phyloP scores from a whole-genome alignment of 2,113 vertebrate species.

The Chaetops frenatus region DNA sequence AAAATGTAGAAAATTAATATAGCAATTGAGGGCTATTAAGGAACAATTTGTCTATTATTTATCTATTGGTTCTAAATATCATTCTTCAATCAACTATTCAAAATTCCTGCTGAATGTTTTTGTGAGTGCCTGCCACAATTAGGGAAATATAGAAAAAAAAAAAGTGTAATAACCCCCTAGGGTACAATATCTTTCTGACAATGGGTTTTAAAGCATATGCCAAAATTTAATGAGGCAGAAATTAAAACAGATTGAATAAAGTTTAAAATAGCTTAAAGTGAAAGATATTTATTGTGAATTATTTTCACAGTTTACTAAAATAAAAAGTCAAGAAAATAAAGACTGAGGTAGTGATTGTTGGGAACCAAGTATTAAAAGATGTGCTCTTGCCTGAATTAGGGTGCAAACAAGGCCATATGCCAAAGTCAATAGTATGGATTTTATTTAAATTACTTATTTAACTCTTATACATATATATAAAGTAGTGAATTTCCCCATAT shows the following conservation, averaged over 20 bases:
- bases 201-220: background rate
- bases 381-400: background rate
- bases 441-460: background rate
- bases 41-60: background rate
- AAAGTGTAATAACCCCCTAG: background rate
- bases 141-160: background rate
- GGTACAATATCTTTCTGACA: background rate
- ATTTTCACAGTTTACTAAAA: background rate
- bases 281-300: background rate
- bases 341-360: background rate
- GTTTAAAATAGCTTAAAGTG: background rate
- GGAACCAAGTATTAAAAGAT: background rate
- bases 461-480: no score
- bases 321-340: background rate
- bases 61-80: background rate
- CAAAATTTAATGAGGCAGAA: slow-evolving; percentile 18
- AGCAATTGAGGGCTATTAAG: background rate
- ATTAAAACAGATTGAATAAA: background rate
- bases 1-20: rapidly evolving
- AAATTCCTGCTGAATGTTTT: background rate
- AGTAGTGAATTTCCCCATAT: background rate
- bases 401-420: background rate
- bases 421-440: background rate
- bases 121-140: background rate
- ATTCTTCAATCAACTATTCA: background rate